Percentiles rank a stretch among this genome's conserved stretches.
Conservation (phyloP, 1,140 invertebrate genomes). For the Drosophila melanogaster region Release_6_plus_ISO1_MT NC_004354.4:3154501-3155000, state of each 20-base stretch:
- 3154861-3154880: conserved; percentile 58
- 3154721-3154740: conserved; percentile 16
- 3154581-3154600: conserved; percentile 1
- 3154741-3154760: conserved; percentile 52
- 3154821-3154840: conserved; percentile 81
- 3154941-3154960: conserved; percentile 7
- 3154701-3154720: neutral
- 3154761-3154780: conserved; percentile 74
- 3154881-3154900: conserved; percentile 11
- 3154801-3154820: conserved; percentile 52
- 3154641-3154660: too few species aligned
- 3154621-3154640: neutral
- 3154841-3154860: conserved; percentile 82
- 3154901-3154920: conserved; percentile 31
- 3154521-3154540: neutral
- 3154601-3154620: neutral
- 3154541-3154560: neutral
- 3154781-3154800: conserved; percentile 54
- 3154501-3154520: neutral
- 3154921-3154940: conserved; percentile 44
- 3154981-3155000: conserved; percentile 10
- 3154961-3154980: neutral
- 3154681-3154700: neutral
- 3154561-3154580: conserved; percentile 41
- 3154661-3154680: too few species aligned